Conservation (phyloP, 2,797 vertebrate genomes). For the Cynodonichthys magdalenae region DNA sequence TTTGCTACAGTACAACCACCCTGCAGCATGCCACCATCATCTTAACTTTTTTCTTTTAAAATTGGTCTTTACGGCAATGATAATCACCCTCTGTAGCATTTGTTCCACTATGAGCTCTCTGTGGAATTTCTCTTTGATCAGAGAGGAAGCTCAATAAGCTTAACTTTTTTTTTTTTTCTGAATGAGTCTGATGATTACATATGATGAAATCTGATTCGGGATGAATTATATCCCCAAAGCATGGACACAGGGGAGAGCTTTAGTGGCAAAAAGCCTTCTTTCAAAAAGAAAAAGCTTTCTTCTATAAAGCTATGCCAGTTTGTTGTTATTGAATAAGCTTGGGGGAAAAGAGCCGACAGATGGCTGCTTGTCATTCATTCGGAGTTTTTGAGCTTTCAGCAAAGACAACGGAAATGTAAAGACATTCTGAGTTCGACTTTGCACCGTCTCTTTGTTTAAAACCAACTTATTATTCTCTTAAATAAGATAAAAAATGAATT, state of each 20-base stretch:
- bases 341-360: constrained; percentile 53
- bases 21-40: constrained; percentile 20
- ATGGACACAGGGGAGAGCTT: constrained; percentile 59
- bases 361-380: constrained; percentile 65
- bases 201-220: constrained; percentile 61
- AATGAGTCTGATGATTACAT: constrained; percentile 47
- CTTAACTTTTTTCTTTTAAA: constrained; percentile 14
- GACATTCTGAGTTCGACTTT: constrained; percentile 35
- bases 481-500: not conserved
- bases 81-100: constrained; percentile 36
- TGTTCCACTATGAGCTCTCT: constrained; percentile 23
- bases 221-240: constrained; percentile 54
- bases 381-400: constrained; percentile 43
- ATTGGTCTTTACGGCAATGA: constrained; percentile 31
- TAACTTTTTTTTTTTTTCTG: constrained; percentile 32
- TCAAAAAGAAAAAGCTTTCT: constrained; percentile 55
- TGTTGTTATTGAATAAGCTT: constrained; percentile 54
- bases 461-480: not conserved
- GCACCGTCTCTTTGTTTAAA: not conserved
- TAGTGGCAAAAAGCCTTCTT: constrained; percentile 53
- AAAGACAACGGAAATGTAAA: constrained; percentile 33
- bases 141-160: constrained; percentile 48
- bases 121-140: constrained; percentile 48
- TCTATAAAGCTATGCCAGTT: constrained; percentile 64
- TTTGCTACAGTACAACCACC: constrained; percentile 5